Percentiles rank a stretch among this genome's conserved stretches.
phyloP scores from a whole-genome alignment of 1,140 invertebrate species.

The Temnothorax longispinosus region DNA sequence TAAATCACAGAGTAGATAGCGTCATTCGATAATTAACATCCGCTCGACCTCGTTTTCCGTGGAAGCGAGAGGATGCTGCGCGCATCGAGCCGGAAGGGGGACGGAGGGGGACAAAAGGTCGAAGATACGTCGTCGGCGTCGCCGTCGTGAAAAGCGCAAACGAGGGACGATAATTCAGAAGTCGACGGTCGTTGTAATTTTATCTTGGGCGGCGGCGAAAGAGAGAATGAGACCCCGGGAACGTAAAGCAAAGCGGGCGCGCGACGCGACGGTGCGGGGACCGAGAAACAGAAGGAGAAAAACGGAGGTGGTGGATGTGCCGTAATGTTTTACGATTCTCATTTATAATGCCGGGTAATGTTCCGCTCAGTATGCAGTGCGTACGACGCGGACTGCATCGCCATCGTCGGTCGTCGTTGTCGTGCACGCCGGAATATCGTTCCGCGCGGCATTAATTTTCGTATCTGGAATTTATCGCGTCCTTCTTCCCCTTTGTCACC shows the following conservation, averaged over 20 bases:
- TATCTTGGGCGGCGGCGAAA: constrained; percentile 50
- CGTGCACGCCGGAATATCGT: constrained; percentile 37
- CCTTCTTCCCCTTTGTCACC: background rate
- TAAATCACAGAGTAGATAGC: constrained; percentile 49
- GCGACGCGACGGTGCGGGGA: background rate
- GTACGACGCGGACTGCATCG: constrained; percentile 62
- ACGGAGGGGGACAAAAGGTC: constrained; percentile 35
- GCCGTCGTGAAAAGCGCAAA: constrained; percentile 46
- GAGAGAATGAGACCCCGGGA: background rate
- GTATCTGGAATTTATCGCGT: constrained; percentile 72
- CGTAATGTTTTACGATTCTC: constrained; percentile 78
- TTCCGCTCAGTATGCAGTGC: constrained; percentile 75
- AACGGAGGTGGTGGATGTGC: constrained; percentile 64
- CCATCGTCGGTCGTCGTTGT: constrained; percentile 27
- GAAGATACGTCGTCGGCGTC: constrained; percentile 35
- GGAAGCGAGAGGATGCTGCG: constrained; percentile 29
- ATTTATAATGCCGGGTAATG: constrained; percentile 78
- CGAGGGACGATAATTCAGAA: constrained; percentile 54
- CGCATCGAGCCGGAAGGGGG: background rate
- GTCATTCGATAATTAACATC: constrained; percentile 68
- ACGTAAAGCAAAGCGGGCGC: background rate
- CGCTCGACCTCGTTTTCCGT: constrained; percentile 56
- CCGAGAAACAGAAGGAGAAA: constrained; percentile 42
- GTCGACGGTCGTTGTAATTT: constrained; percentile 69
- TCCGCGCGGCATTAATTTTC: constrained; percentile 69